Conservation (phyloP, 2,113 vertebrate genomes). For the Glaucomys volans region DNA sequence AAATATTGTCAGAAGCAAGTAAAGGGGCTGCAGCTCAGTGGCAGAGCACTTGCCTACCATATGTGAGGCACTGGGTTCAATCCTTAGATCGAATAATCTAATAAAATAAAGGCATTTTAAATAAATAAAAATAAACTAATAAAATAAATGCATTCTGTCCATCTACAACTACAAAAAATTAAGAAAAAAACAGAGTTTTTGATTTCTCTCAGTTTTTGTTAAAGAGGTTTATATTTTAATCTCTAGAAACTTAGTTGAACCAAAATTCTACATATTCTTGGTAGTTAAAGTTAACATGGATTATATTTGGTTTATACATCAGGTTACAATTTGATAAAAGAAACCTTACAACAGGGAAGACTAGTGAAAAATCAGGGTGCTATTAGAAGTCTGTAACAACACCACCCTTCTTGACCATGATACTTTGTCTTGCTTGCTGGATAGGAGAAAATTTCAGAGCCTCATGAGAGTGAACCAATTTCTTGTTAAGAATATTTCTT, state of each 20-base stretch:
- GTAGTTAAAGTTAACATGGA: neutral
- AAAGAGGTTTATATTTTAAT: slow-evolving; percentile 7
- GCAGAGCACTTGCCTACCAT: no score
- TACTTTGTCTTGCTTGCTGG: slow-evolving; percentile 53
- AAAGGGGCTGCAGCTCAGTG: no score
- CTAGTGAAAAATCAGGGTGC: neutral
- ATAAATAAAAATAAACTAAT: no score
- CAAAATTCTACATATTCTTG: neutral
- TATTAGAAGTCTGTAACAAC: neutral
- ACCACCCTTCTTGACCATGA: neutral
- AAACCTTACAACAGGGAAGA: neutral
- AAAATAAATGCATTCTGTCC: no score
- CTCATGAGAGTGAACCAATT: slow-evolving; percentile 50
- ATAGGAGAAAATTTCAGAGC: slow-evolving; percentile 56
- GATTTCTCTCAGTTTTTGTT: neutral
- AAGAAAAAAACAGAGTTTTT: neutral
- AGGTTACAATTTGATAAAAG: slow-evolving; percentile 10
- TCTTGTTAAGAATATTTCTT: slow-evolving; percentile 65
- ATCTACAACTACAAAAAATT: no score
- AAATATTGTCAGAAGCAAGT: neutral
- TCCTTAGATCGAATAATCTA: no score
- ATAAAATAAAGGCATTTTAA: no score
- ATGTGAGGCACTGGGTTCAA: no score
- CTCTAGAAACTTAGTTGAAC: neutral
- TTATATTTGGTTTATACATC: slow-evolving; percentile 24